Conservation (phyloP, 2,113 vertebrate genomes). For the Butorides virescens region DNA sequence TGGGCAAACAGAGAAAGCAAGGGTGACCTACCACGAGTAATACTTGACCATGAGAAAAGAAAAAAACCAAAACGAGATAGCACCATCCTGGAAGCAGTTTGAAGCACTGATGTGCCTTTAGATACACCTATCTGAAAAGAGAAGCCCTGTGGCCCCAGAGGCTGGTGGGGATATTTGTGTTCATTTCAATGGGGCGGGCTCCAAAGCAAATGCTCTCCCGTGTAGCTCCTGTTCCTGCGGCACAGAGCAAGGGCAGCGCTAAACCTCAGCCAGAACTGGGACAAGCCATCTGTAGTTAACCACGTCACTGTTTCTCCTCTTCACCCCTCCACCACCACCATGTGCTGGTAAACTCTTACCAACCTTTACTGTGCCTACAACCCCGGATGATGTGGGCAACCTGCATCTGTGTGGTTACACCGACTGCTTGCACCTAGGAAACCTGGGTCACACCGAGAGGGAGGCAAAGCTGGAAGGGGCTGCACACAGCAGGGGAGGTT, state of each 20-base stretch:
- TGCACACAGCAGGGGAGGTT: background rate
- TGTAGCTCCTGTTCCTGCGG: background rate
- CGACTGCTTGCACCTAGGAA: background rate
- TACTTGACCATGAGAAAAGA: background rate
- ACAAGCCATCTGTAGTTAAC: background rate
- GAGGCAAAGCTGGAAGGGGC: background rate
- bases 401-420: background rate
- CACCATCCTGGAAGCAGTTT: background rate
- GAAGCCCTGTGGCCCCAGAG: background rate
- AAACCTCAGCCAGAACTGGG: background rate
- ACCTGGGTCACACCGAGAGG: fast-evolving
- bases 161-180: background rate
- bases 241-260: background rate
- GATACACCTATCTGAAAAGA: background rate
- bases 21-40: background rate
- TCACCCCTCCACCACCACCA: background rate
- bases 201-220: background rate
- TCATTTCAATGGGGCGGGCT: background rate
- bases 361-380: background rate
- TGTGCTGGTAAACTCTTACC: background rate
- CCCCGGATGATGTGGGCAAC: background rate
- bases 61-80: background rate
- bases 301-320: background rate
- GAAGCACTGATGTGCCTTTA: background rate
- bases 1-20: background rate